A percentile compares a stretch with the other conserved stretches of the same genome.
phyloP scores from a whole-genome alignment of 2,888 invertebrate species.

The Andrena chrysosceles region DNA sequence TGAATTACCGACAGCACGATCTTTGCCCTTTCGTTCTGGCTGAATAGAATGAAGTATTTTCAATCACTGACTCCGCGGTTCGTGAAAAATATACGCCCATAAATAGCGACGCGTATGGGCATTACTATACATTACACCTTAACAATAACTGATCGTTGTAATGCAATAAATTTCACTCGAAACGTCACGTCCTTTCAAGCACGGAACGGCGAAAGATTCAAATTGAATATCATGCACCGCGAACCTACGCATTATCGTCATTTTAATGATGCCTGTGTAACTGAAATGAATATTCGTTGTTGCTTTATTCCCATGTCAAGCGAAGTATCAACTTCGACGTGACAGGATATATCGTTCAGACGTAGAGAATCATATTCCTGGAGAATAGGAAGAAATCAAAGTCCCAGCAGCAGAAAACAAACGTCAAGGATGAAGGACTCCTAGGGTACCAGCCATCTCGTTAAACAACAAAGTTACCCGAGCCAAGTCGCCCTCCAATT shows the following conservation, averaged over 20 bases:
- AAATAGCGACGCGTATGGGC: constrained; percentile 17
- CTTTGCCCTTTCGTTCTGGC: constrained; percentile 26
- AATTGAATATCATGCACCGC: background rate
- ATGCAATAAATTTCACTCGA: constrained; percentile 20
- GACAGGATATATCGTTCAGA: no score
- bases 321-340: no score
- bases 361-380: no score
- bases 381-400: no score
- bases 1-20: constrained; percentile 40
- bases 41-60: constrained; percentile 43
- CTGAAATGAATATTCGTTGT: background rate
- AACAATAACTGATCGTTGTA: constrained; percentile 38
- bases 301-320: background rate
- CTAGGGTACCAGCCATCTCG: no score
- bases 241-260: background rate
- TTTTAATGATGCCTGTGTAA: background rate
- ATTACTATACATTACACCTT: background rate
- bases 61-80: constrained; percentile 17
- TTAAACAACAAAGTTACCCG: no score
- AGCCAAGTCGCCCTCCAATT: no score
- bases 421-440: no score
- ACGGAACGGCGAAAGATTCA: background rate
- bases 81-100: constrained; percentile 19
- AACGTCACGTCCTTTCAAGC: background rate
- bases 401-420: no score